Evolutionary conservation across 2,797 vertebrate species (phyloP).

Genomic region (Syndactyla subalaris): DNA sequence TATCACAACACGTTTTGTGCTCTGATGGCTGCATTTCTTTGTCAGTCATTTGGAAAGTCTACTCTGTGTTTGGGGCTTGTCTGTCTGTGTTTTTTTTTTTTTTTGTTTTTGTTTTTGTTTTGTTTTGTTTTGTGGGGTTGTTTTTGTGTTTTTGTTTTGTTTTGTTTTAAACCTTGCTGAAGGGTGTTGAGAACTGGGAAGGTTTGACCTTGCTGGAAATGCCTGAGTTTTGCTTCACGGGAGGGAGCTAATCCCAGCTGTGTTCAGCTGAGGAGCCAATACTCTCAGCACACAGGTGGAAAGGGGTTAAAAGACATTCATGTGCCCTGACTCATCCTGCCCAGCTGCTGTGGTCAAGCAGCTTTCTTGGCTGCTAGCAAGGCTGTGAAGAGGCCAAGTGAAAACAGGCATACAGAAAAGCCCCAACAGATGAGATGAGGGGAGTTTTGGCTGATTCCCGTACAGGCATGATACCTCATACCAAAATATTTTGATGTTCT

Average conservation of each 20-base stretch:
- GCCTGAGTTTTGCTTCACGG: background rate
- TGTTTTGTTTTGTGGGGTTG: too few species aligned
- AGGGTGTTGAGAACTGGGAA: background rate
- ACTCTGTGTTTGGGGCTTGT: background rate
- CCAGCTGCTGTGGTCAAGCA: slow-evolving; percentile 42
- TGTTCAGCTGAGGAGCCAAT: background rate
- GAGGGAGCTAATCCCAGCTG: background rate
- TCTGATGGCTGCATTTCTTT: background rate
- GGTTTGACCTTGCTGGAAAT: background rate
- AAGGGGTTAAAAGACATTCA: slow-evolving; percentile 14
- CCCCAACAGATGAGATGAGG: background rate
- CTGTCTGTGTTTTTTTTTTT: background rate
- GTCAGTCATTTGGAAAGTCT: background rate
- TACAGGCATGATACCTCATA: background rate
- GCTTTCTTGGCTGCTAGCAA: background rate
- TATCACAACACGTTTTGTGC: background rate
- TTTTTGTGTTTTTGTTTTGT: too few species aligned
- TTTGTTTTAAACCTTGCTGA: background rate
- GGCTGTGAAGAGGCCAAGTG: background rate
- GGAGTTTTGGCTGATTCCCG: background rate
- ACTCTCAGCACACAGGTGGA: background rate
- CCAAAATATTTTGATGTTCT: background rate
- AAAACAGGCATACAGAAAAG: background rate
- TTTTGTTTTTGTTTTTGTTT: background rate
- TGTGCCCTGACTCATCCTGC: slow-evolving; percentile 39